A percentile compares a stretch with the other conserved stretches of the same genome.
These are phyloP conservation scores for Dryococelus australis DNA, from an alignment of 2,888 invertebrate genomes.

Conservation along the genomic window DNA sequence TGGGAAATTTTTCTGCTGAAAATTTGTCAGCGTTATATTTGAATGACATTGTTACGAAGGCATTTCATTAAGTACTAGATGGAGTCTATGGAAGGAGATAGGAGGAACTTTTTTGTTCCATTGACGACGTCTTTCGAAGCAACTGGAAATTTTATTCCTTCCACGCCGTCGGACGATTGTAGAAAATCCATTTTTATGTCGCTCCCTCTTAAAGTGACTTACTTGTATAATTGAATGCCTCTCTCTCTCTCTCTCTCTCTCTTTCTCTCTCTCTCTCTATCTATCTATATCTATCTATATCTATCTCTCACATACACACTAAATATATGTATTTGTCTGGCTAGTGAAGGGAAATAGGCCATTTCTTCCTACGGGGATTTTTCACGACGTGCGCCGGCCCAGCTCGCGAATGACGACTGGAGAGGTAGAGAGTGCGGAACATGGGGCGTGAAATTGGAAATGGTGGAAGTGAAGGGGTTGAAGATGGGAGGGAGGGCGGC, in stretches of 20 bases:
- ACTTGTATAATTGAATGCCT: background rate
- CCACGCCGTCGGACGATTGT: background rate
- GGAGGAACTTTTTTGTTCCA: background rate
- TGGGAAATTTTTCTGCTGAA: no score
- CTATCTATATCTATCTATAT: no score
- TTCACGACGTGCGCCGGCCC: background rate
- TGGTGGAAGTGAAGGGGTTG: background rate
- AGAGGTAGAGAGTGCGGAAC: background rate
- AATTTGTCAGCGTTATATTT: background rate
- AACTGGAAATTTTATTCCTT: background rate
- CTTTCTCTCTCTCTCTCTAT: no score
- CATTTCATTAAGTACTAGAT: background rate
- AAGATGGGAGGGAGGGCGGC: background rate
- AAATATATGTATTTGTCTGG: background rate
- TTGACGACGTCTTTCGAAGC: no score
- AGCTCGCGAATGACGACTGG: background rate
- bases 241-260: no score
- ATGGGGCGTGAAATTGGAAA: conserved; percentile 8
- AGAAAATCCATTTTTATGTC: background rate
- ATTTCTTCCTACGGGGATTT: background rate
- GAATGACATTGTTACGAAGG: background rate
- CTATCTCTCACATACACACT: no score
- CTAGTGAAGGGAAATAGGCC: background rate
- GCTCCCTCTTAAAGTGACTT: background rate
- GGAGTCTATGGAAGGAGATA: background rate